Evolutionary conservation across 1,140 invertebrate species (phyloP), one percentile per base, ranked within the genome.

Genomic region (Caerostris darwini): DNA sequence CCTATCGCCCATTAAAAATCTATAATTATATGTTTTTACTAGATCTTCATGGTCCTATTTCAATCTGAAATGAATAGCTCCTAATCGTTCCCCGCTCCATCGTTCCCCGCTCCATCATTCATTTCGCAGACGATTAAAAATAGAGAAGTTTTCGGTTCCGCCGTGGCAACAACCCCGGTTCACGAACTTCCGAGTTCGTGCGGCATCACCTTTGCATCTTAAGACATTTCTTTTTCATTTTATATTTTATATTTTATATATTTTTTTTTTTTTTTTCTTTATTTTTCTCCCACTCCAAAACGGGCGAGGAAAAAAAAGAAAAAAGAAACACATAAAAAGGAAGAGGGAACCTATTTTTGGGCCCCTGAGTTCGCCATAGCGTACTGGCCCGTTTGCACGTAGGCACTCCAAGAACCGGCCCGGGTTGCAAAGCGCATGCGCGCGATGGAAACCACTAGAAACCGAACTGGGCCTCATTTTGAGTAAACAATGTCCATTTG

Each of bases 141-240:
- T 77, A 77, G 34, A 12, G 7, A 12, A 12, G 34, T 7, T 5
- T 53, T 77, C 10, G 34, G 7, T 77, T 50, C 8, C 8, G 8
- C 71, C 71, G 19, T 77, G 53, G 71, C 71, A 77, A 77, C 71
- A 77, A 10, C 34, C 71, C 34, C 34, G 34, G 34, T 34, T 34
- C 34, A 34, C 34, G 8, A 77, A 77, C 71, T 77, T 77, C 71
- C 71, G 19, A 77, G 34, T 77, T 77, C 71, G 71, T 53, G 71
- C 34, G 14, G 34, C 34, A 77, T 77, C 71, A 77, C 71, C 71
- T 77, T 77, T 53, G 3, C 34, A 77, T 34, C 34, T 34, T 34
- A 34, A 34, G 34, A 34, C 2, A 34, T 34, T 34, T 34, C 34
- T 34, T 34, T 34, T 34, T 34, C 34, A 34, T 34, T 34, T 34